Evolutionary conservation across 2,888 invertebrate species (phyloP).

Genomic region (Blastobasis adustella): DNA sequence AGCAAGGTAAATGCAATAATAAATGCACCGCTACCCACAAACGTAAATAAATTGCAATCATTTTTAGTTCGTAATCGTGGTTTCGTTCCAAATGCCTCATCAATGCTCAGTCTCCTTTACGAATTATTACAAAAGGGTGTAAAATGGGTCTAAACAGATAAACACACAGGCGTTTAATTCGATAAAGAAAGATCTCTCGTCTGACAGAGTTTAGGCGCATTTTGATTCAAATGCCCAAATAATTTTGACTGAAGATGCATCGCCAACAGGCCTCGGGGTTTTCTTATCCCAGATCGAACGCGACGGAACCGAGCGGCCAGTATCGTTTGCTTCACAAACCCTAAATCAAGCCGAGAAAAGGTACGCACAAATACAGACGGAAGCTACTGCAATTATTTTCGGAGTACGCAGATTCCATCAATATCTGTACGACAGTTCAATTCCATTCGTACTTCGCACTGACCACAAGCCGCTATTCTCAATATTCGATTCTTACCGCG

Average conservation of each 20-base stretch:
- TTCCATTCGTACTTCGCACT: slow-evolving; percentile 1
- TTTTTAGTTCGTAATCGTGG: slow-evolving; percentile 15
- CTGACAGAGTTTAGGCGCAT: not conserved
- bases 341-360: not conserved
- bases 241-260: slow-evolving; percentile 1
- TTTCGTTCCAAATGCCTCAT: slow-evolving; percentile 13
- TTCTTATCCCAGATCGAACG: not conserved
- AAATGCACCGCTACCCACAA: slow-evolving; percentile 4
- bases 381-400: slow-evolving; percentile 4
- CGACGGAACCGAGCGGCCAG: not conserved
- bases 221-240: slow-evolving; percentile 8
- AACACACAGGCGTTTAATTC: not conserved
- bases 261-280: not conserved
- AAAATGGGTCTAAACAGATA: slow-evolving; percentile 9
- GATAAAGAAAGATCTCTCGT: not conserved
- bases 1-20: slow-evolving; percentile 14
- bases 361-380: slow-evolving; percentile 3
- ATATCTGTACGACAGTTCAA: not conserved
- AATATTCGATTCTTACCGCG: slow-evolving; percentile 1
- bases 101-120: slow-evolving; percentile 11
- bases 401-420: slow-evolving; percentile 2
- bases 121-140: slow-evolving; percentile 9
- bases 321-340: not conserved
- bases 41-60: slow-evolving; percentile 13
- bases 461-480: slow-evolving; percentile 7